Base-by-base conservation (phyloP, 2,888 invertebrate genomes). In the Archaeoteleia sp. region DNA sequence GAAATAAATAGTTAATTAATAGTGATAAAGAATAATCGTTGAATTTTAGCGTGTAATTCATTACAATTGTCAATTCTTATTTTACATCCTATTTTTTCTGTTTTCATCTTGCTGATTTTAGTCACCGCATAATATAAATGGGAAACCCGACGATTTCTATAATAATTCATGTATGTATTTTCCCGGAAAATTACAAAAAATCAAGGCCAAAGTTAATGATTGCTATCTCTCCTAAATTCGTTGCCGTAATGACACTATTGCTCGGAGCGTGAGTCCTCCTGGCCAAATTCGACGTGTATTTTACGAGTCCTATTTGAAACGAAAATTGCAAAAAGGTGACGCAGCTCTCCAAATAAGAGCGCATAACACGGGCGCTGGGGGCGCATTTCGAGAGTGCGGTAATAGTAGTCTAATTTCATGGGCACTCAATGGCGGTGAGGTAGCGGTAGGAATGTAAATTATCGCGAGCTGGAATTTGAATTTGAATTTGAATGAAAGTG, bases 401-500 rank as follows among this genome's bases (percentile, higher is more conserved):
- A 63, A 63, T 63, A 63, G 49, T 48, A 48, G 54, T 63, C 63
- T 49, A 43, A 63, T 63, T 63, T 63, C 32, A 29, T 49, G 23
- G 51, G 20, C 20, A 20, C 3, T 20, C 37, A 39, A 39, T 61
- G 40, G 61, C 53, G 23, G 30, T 10, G 10, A 46, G 10, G 39
- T 37, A 17, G 23, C 32, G 15, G n/a, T 25, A 25, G 63, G 57
- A 55, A 63, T 63, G 63, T 25, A 63, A 63, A 63, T 63, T 63
- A 8, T 63, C 20, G 7, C 45, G 9, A 23, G 17, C 13, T 27
- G 20, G 39, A 20, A 57, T 63, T 57, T 57, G 63, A 57, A 63
- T 63, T 63, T 63, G 63, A 55, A 63, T 63, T 63, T 63, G 63
- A 55, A 63, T 43, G 63, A 63, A 63, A 63, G 35, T 42, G 48